phyloP scores from a whole-genome alignment of 2,888 invertebrate species.

The Caprella mutica region DNA sequence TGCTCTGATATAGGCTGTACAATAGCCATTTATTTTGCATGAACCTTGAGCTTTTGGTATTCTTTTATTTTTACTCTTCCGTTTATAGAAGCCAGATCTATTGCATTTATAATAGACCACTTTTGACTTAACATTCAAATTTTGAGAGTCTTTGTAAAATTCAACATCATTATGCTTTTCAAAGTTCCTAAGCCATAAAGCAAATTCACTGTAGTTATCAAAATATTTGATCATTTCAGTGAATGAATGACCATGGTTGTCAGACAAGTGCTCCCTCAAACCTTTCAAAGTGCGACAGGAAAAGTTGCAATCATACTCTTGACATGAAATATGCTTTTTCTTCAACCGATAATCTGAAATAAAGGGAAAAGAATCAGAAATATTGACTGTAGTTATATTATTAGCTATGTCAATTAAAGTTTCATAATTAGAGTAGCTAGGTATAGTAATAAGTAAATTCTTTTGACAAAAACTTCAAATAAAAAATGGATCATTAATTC shows the following conservation, averaged over 20 bases:
- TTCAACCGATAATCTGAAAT: not conserved
- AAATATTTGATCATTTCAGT: slow-evolving; percentile 5
- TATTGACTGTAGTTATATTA: no score
- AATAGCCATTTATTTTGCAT: slow-evolving; percentile 1
- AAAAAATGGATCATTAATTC: no score
- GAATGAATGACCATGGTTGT: not conserved
- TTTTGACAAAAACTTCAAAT: no score
- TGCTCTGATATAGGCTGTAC: not conserved
- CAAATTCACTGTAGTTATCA: not conserved
- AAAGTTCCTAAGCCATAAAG: not conserved
- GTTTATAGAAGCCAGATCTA: not conserved
- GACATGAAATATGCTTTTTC: not conserved
- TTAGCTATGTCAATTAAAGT: no score
- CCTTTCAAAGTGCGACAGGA: not conserved
- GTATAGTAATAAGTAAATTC: no score
- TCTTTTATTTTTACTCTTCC: not conserved
- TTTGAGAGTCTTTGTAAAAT: not conserved
- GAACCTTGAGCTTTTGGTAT: no score
- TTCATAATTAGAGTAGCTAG: no score
- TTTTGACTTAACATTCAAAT: slow-evolving; percentile 2
- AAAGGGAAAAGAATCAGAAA: no score
- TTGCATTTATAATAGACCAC: slow-evolving; percentile 5
- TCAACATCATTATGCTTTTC: not conserved
- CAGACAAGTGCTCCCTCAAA: not conserved
- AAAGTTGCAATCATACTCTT: not conserved